These are phyloP conservation scores for Crocuta crocuta DNA, from an alignment of 2,113 vertebrate genomes.

Conservation along the genomic window DNA sequence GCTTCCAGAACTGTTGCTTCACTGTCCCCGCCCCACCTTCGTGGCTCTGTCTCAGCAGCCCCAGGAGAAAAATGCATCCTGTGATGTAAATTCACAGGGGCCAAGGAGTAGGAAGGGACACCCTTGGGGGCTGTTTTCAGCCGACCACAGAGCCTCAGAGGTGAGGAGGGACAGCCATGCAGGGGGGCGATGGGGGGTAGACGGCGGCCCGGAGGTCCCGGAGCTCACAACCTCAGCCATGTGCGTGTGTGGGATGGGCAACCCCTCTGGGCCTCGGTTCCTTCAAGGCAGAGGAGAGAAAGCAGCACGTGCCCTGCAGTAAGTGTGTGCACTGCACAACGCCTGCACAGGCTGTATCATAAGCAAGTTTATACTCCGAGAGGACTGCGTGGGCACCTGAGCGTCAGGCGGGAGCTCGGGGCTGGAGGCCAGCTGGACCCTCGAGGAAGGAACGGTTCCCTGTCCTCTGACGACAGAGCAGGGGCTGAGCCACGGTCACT, in stretches of 20 bases:
- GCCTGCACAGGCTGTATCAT: no score
- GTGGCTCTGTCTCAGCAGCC: background rate
- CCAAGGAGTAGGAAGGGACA: background rate
- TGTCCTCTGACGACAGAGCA: background rate
- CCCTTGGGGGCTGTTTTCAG: background rate
- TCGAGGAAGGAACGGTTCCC: background rate
- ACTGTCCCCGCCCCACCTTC: background rate
- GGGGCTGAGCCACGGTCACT: background rate
- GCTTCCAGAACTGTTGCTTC: background rate
- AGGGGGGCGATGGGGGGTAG: background rate
- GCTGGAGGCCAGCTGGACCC: background rate
- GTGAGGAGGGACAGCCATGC: background rate
- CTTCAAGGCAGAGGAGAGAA: background rate
- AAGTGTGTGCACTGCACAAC: accelerated
- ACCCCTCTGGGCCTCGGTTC: background rate
- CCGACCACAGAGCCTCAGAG: background rate
- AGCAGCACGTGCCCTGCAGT: background rate
- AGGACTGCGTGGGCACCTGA: background rate
- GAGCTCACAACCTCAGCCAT: background rate
- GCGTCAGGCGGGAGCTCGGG: no score
- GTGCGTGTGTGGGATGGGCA: background rate
- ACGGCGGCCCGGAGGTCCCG: no score
- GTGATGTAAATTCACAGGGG: no score
- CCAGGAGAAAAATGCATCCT: accelerated
- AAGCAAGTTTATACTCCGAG: no score